A percentile compares a stretch with the other conserved stretches of the same genome.
These are phyloP conservation scores for Isoperla grammatica DNA, from an alignment of 2,888 invertebrate genomes.

Conservation along the genomic window DNA sequence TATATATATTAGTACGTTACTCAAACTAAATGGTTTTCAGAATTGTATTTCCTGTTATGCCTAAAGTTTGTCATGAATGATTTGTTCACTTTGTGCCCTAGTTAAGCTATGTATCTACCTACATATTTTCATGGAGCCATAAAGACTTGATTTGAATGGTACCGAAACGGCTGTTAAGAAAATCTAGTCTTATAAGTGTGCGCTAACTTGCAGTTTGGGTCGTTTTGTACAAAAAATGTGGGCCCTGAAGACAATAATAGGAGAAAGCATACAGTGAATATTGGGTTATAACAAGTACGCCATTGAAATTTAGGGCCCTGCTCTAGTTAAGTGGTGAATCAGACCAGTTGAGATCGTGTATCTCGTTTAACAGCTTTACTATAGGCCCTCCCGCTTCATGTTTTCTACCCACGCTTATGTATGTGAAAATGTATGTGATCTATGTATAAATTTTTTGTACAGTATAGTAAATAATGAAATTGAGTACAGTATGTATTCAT, in stretches of 20 bases:
- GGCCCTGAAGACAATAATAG: no score
- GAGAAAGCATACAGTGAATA: no score
- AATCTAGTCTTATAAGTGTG: constrained; percentile 10
- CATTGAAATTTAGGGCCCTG: no score
- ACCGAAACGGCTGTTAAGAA: constrained; percentile 10
- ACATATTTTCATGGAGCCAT: constrained; percentile 6
- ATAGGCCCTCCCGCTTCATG: not conserved
- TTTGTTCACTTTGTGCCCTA: constrained; percentile 14
- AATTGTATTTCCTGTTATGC: constrained; percentile 13
- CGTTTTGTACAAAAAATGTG: no score
- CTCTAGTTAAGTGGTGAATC: no score
- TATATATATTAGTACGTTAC: no score
- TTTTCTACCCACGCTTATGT: constrained; percentile 7
- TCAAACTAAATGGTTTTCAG: not conserved
- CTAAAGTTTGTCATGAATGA: not conserved
- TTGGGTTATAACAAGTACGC: no score
- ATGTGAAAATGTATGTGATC: constrained; percentile 29
- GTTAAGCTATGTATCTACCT: not conserved
- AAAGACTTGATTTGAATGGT: not conserved
- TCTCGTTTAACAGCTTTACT: no score
- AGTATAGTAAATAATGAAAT: constrained; percentile 44
- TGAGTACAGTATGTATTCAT: constrained; percentile 44
- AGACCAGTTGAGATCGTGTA: no score
- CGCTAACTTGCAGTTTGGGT: no score
- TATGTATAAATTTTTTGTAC: constrained; percentile 50